These are phyloP conservation scores for Thalpophila matura DNA, from an alignment of 2,888 invertebrate species.

Conservation along the genomic window DNA sequence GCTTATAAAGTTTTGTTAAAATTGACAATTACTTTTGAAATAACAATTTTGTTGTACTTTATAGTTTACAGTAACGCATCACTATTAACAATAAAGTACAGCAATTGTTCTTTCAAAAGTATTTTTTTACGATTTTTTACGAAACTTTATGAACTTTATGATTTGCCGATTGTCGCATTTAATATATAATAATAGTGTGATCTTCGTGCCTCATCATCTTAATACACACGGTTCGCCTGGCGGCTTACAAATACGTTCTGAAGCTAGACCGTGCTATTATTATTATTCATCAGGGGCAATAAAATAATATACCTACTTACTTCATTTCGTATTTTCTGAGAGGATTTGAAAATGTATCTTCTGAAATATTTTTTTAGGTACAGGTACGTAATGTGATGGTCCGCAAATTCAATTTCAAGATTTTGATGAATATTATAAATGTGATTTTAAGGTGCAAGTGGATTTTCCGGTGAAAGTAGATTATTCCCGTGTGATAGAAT, in stretches of 20 bases:
- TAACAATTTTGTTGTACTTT: no score
- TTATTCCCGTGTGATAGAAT: constrained; percentile 16
- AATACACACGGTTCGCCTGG: no score
- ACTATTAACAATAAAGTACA: no score
- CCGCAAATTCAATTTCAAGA: constrained; percentile 40
- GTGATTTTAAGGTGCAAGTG: constrained; percentile 12
- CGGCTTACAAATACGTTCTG: not conserved
- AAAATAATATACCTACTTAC: constrained; percentile 9
- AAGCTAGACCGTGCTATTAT: constrained; percentile 5
- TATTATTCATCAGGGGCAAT: not conserved
- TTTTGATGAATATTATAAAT: constrained; percentile 36
- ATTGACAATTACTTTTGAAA: no score
- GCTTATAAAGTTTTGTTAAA: no score
- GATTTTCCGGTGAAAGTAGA: constrained; percentile 10
- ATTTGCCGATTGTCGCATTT: no score
- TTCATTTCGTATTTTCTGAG: not conserved
- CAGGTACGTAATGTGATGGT: constrained; percentile 8
- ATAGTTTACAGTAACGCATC: no score
- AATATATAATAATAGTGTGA: no score
- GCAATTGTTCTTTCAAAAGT: no score
- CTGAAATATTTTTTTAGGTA: not conserved
- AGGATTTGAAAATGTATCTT: not conserved
- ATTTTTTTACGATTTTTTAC: no score
- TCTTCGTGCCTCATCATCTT: no score
- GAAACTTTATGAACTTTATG: no score